These are phyloP conservation scores for Sarcophaga bullata DNA, from an alignment of 1,140 invertebrate species.

Conservation along the genomic window DNA sequence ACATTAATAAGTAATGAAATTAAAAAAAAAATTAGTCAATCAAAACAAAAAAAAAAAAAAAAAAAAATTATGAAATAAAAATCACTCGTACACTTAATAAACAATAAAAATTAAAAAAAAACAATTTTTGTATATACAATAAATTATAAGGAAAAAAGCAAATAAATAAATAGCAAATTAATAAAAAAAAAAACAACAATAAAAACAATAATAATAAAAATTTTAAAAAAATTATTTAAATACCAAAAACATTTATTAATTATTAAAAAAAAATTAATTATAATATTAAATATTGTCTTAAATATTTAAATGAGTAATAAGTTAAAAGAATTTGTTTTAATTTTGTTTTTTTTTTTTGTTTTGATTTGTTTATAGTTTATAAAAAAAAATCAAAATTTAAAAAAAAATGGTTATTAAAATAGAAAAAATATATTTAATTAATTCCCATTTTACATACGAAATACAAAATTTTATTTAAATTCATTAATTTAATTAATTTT, in stretches of 20 bases:
- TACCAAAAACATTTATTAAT: too few relatives aligned
- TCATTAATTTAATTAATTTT: neutral
- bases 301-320: too few relatives aligned
- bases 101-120: conserved; percentile 14
- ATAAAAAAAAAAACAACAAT: conserved; percentile 45
- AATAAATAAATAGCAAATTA: conserved; percentile 47
- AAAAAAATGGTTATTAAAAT: neutral
- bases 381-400: conserved; percentile 7
- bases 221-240: neutral
- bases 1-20: neutral
- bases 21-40: conserved; percentile 42
- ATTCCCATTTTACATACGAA: conserved; percentile 39
- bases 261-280: too few relatives aligned
- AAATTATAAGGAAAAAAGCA: conserved; percentile 40
- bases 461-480: neutral
- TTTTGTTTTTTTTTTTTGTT: too few relatives aligned
- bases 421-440: too few relatives aligned
- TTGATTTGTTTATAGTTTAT: conserved; percentile 24
- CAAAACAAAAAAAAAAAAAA: conserved; percentile 52
- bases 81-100: too few relatives aligned
- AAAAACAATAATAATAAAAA: conserved; percentile 23
- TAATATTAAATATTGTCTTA: too few relatives aligned
- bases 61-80: neutral
- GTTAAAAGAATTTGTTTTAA: too few relatives aligned
- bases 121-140: conserved; percentile 48